phyloP scores from a whole-genome alignment of 92 coral and sea anemone genomes.

The Umimayanthus chanpuru region DNA sequence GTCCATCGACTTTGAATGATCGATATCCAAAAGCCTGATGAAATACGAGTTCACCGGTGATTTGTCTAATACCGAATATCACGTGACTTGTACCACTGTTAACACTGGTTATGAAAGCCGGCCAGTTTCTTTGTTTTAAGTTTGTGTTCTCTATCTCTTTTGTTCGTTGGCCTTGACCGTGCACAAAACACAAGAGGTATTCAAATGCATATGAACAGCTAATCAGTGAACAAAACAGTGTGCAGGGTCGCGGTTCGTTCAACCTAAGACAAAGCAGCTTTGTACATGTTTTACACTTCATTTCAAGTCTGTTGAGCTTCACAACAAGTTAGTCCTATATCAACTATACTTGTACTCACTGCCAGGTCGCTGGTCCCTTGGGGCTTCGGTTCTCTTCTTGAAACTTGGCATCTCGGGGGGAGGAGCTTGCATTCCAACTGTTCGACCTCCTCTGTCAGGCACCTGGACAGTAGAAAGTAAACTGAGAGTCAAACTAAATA shows the following conservation, averaged over 20 bases:
- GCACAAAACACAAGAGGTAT: too few species aligned
- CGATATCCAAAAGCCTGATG: neutral
- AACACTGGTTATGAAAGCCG: too few species aligned
- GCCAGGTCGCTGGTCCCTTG: slow-evolving; percentile 83
- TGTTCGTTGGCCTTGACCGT: too few species aligned
- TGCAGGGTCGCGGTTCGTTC: too few species aligned
- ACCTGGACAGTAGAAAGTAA: slow-evolving; percentile 54
- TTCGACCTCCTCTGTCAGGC: slow-evolving; percentile 95
- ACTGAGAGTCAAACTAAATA: neutral
- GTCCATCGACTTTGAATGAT: neutral
- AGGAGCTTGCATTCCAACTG: slow-evolving; percentile 76
- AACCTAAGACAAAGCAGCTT: too few species aligned
- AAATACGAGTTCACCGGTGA: neutral
- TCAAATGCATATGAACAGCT: too few species aligned
- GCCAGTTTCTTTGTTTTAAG: too few species aligned
- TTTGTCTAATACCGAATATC: neutral
- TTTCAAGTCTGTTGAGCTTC: too few species aligned
- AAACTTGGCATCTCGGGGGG: slow-evolving; percentile 96
- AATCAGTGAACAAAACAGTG: too few species aligned
- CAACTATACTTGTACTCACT: slow-evolving; percentile 30
- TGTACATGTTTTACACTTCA: too few species aligned
- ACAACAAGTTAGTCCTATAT: too few species aligned
- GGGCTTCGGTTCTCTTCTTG: slow-evolving; percentile 86
- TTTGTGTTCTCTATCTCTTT: too few species aligned
- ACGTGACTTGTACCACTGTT: neutral